phyloP scores from a whole-genome alignment of 2,797 vertebrate genomes.

The Stomatorhinus walkeri region DNA sequence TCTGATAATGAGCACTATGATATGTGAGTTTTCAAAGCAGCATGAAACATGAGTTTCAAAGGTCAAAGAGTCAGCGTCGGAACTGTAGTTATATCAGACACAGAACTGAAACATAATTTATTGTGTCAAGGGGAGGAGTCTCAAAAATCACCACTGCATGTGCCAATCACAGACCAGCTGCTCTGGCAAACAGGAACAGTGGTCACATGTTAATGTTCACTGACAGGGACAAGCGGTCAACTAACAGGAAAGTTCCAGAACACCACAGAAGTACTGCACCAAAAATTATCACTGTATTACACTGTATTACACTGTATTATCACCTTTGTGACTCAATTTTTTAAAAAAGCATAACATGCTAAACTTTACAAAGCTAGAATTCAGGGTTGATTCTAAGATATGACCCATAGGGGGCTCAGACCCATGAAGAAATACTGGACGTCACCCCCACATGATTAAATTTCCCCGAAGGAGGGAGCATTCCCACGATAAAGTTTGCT shows the following conservation, averaged over 20 bases:
- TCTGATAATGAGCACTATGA: background rate
- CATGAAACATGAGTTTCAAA: background rate
- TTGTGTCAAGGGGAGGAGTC: background rate
- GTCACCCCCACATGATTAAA: background rate
- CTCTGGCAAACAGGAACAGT: background rate
- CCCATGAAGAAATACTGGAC: background rate
- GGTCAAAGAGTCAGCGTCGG: background rate
- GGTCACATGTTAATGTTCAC: background rate
- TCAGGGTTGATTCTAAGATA: background rate
- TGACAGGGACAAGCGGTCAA: background rate
- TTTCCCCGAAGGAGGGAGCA: background rate
- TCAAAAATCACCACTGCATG: background rate
- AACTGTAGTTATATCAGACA: background rate
- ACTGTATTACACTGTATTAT: background rate
- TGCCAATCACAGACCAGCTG: background rate
- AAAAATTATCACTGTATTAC: background rate
- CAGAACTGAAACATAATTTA: background rate
- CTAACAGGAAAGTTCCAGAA: background rate
- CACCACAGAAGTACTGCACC: background rate
- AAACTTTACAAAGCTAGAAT: background rate
- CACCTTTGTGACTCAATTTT: background rate
- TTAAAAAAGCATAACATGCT: background rate
- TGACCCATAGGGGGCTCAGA: background rate
- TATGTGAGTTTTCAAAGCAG: background rate
- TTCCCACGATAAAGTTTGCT: background rate